phyloP scores from a whole-genome alignment of 2,888 invertebrate species.

The Panopea generosa region DNA sequence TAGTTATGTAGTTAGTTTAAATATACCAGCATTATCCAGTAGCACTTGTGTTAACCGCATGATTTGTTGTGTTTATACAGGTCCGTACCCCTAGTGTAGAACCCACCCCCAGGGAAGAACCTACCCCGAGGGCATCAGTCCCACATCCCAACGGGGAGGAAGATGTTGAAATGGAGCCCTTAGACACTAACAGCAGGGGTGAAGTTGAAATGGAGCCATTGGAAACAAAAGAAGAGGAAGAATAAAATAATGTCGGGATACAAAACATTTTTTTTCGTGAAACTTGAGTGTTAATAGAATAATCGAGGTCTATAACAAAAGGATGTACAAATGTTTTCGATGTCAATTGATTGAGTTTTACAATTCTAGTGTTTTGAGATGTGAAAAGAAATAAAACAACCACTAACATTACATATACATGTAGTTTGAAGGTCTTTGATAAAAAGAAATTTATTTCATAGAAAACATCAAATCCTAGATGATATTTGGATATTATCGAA shows the following conservation, averaged over 20 bases:
- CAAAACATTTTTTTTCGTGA: not conserved
- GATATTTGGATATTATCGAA: too few species aligned
- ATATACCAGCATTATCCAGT: not conserved
- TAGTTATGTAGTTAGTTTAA: too few species aligned
- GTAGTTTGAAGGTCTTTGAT: too few species aligned
- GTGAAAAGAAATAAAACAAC: too few species aligned
- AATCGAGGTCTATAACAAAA: too few species aligned
- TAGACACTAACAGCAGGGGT: constrained; percentile 3
- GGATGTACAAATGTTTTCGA: too few species aligned
- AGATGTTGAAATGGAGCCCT: constrained; percentile 10
- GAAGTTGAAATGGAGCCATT: constrained; percentile 38
- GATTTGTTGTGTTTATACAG: constrained; percentile 15
- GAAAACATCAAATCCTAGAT: too few species aligned
- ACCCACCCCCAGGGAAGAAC: constrained; percentile 6
- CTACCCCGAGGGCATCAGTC: constrained; percentile 4
- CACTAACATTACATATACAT: too few species aligned
- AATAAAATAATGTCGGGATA: constrained; percentile 9
- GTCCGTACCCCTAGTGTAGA: constrained; percentile 17
- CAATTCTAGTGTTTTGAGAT: too few species aligned
- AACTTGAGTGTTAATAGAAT: too few species aligned
- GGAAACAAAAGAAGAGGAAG: constrained; percentile 12
- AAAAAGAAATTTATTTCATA: too few species aligned
- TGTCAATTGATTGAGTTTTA: too few species aligned
- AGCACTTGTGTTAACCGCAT: constrained; percentile 14
- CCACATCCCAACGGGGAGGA: constrained; percentile 4